Evolutionary conservation across 1,140 invertebrate species (phyloP), one percentile per base, ranked within the genome.

Genomic region (Lepidostoma basale): DNA sequence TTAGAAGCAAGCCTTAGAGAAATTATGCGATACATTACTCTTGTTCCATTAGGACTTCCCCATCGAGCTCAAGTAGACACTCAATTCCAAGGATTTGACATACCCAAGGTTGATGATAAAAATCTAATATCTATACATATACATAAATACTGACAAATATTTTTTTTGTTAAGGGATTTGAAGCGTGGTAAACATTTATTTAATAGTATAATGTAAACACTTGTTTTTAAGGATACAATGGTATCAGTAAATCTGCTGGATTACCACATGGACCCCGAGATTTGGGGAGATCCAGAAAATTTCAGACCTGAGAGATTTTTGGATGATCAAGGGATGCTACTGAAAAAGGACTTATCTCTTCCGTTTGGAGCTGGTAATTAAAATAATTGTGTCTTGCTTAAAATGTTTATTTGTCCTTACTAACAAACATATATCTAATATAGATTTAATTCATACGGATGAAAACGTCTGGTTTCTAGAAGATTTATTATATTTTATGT

Each of bases 301-400:
- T 93, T 94, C 74, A 83, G 85, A 12, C 92, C 92, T 0, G 90
- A 93, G 74, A 84, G 92, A 73, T 83, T 83, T 77, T 78, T 83
- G 10, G 77, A 77, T 49, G 71, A 76, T 14, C 60, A 79, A 12
- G 86, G 85, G 25, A 73, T 78, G 49, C 66, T 87, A 28, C 44
- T 79, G 5, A 76, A 76, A 16, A 75, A 68, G 2, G 80, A 81
- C 59, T 78, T 80, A 9, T 81, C 85, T 0, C 70, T 88, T 9
- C 83, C 87, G 0, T 89, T 88, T 75, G 87, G 87, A 54, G 81
- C 86, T 26, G 87, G 85, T 86, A 75, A 74, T 73, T 42, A 16
- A 59, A n/a, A 25, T 54, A n/a, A n/a, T n/a, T n/a, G n/a, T n/a
- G n/a, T n/a, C n/a, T n/a, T n/a, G n/a, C n/a, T n/a, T n/a, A n/a